Base-by-base conservation (phyloP, 2,888 invertebrate genomes). In the Liposcelis brunnea region DNA sequence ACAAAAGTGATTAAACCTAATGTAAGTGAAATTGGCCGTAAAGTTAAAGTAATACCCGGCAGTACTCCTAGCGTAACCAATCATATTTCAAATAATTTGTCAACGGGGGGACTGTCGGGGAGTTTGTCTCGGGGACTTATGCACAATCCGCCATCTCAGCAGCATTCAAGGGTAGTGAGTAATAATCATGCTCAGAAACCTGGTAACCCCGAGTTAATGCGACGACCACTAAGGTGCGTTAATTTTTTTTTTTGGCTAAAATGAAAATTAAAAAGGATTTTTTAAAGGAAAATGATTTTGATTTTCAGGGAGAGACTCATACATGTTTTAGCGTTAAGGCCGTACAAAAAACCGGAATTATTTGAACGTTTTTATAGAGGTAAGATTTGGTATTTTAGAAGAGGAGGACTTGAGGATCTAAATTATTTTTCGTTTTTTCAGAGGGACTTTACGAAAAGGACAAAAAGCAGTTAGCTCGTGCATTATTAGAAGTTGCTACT, bases 321-420 rank as follows among this genome's bases (percentile, higher is more conserved):
- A 62, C 94, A 94, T 65, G 73, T 93, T 63, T 72, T 94, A 65
- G 94, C 93, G 55, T 68, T 93, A 65, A 80, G 83, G 68, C 83
- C 91, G 52, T 90, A 81, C 68, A 94, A 91, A 68, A 93, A 89
- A 69, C 85, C 85, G 48, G 93, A 94, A 69, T 67, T 94, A 50
- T 80, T 77, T 61, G 70, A 79, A 55, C 79, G 87, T 58, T 71
- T 94, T 56, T 74, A 67, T 56, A 80, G 75, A 72, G 86, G 86
- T 86, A 67, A 68, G 72, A 53, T 34, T 32, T 26, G 37, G 14
- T 12, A 18, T 40, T 19, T 6, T 40, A 11, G 18, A 32, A n/a
- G 10, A n/a, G 8, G 10, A n/a, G 12, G 21, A 19, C 4, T 43
- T 10, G 19, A 33, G 16, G 35, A 15, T 45, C 8, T 26, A 11